Evolutionary conservation across 2,888 invertebrate genomes (phyloP), one percentile per base, ranked within the genome.

Genomic region (Agrotis ipsilon): DNA sequence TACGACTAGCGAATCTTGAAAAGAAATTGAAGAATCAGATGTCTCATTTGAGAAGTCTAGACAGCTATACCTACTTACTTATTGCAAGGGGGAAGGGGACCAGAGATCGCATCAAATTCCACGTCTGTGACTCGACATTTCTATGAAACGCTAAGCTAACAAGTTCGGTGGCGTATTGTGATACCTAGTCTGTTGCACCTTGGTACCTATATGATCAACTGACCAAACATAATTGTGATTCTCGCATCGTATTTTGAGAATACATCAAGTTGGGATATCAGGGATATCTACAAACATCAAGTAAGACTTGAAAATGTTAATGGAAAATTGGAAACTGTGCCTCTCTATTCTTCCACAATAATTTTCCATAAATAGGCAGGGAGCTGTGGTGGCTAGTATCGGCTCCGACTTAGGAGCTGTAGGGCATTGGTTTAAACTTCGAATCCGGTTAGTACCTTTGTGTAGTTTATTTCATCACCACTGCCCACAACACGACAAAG

Each of bases 121-220:
- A 74, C 43, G 66, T 69, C 71, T 66, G 54, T 75, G 72, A 76
- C 58, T 75, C 57, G 68, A 70, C 60, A 70, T 68, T 82, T 79
- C 66, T 68, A 54, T 75, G 69, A 81, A 75, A 64, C 46, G 27
- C 27, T 46, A 60, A 69, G 51, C 46, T 68, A 61, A 18, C 62
- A 73, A 70, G 63, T 69, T 78, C 63, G 54, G 4, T 52, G 57
- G 24, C n/a, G 21, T 7, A 55, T 39, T 55, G n/a, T 18, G 14
- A 27, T 67, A 13, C 16, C 16, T 16, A 54, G 46, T 18, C 24
- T 3, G 24, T 3, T 24, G 24, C 24, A 24, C 2, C 24, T 24
- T 2, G 5, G 5, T 32, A 32, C 32, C 7, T 7, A 7, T 32
- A 32, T 32, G 32, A 32, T 32, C 32, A 32, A 7, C 18, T 72